Conservation (phyloP, 2,113 vertebrate species). For the Leptobrachium leishanense region DNA sequence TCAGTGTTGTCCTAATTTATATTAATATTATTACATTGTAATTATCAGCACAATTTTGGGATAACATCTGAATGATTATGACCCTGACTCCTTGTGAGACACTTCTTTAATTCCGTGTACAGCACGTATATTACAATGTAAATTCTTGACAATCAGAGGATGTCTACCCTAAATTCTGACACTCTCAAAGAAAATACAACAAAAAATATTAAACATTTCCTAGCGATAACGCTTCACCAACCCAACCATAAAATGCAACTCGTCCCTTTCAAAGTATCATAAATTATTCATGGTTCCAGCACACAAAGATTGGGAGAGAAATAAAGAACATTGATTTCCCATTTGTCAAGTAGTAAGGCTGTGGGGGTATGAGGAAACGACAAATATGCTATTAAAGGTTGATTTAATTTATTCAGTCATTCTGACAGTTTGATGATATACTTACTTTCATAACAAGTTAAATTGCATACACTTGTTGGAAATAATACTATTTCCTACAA, state of each 20-base stretch:
- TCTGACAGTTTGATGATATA: slow-evolving; percentile 4
- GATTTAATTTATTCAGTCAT: slow-evolving; percentile 17
- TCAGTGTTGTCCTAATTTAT: no score
- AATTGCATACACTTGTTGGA: neutral
- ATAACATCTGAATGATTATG: no score
- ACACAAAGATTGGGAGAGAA: neutral
- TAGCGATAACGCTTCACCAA: neutral
- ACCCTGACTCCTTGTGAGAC: no score
- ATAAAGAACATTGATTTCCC: neutral
- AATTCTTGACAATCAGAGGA: no score
- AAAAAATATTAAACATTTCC: neutral
- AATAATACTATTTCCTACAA: neutral
- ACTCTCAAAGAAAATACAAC: no score
- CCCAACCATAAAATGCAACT: neutral
- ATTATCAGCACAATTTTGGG: no score
- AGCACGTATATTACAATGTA: no score
- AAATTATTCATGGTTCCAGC: neutral
- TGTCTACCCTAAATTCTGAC: no score
- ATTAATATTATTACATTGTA: no score
- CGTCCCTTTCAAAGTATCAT: neutral
- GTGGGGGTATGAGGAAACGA: neutral
- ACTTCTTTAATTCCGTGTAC: no score
- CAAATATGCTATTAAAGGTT: neutral
- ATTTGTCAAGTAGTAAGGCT: slow-evolving; percentile 13
- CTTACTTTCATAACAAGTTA: slow-evolving; percentile 3